Evolutionary conservation across 2,797 vertebrate species (phyloP).

Genomic region (Helarctos malayanus): DNA sequence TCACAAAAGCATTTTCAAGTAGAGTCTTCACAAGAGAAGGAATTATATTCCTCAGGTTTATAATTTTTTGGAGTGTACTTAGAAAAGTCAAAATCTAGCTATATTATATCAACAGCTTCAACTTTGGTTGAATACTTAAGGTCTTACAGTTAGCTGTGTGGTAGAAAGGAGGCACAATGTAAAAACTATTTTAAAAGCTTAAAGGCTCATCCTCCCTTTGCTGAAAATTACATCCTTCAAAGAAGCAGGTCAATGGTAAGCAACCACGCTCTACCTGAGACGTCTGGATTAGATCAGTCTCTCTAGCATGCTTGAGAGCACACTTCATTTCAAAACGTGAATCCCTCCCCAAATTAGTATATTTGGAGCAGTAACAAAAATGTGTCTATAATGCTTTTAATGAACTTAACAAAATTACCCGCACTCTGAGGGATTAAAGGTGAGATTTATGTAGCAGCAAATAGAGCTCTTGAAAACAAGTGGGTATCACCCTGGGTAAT

Average conservation of each 20-base stretch:
- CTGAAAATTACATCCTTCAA: conserved; percentile 4
- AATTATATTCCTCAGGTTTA: not conserved
- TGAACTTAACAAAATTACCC: conserved; percentile 43
- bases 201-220: conserved; percentile 53
- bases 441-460: not conserved
- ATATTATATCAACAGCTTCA: conserved; percentile 29
- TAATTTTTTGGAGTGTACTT: not conserved
- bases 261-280: not conserved
- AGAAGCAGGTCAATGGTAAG: not conserved
- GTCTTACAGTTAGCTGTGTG: not conserved
- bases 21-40: not conserved
- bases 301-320: not conserved
- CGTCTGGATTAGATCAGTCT: not conserved
- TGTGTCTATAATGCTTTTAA: not conserved
- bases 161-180: conserved; percentile 16
- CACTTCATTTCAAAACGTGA: conserved; percentile 16
- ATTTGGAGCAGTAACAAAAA: conserved; percentile 16
- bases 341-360: not conserved
- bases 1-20: not conserved
- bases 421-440: conserved; percentile 19
- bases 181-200: conserved; percentile 66
- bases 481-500: conserved; percentile 14
- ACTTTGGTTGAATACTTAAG: not conserved
- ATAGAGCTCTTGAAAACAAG: conserved; percentile 59
- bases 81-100: conserved; percentile 59